These are phyloP conservation scores for Heliconius sara DNA, from an alignment of 2,888 invertebrate species.

Conservation along the genomic window DNA sequence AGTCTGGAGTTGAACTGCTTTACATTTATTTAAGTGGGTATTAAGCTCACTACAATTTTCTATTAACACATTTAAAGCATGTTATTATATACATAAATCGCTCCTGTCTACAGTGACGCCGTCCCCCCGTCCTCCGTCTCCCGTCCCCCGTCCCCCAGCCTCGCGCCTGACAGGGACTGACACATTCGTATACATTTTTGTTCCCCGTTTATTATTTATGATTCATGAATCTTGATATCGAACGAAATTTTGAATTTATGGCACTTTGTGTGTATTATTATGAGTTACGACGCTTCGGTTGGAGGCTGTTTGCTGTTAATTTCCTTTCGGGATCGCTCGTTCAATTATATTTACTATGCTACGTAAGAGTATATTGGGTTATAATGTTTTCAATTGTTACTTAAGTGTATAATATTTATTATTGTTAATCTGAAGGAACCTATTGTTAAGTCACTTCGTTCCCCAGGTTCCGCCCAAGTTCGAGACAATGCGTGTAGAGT, in stretches of 20 bases:
- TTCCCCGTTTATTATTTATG: conserved; percentile 45
- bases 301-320: conserved; percentile 27
- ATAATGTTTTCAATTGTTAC: neutral
- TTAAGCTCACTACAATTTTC: neutral
- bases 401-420: neutral
- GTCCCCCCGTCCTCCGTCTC: conserved; percentile 7
- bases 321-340: conserved; percentile 19
- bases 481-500: neutral
- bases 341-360: neutral
- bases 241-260: conserved; percentile 42
- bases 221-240: conserved; percentile 44
- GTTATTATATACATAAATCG: conserved; percentile 15
- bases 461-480: neutral
- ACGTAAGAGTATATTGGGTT: neutral
- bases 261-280: conserved; percentile 30
- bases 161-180: conserved; percentile 16
- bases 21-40: neutral
- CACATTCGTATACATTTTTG: conserved; percentile 38
- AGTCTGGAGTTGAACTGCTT: too few species aligned
- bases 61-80: neutral
- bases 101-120: neutral
- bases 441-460: too few species aligned
- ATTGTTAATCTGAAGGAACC: too few species aligned
- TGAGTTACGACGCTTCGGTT: conserved; percentile 9
- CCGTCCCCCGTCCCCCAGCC: conserved; percentile 3